A percentile compares a stretch with the other conserved stretches of the same genome.
Evolutionary conservation across 1,140 invertebrate species (phyloP).

Genomic region (Drosophila sproati): DNA sequence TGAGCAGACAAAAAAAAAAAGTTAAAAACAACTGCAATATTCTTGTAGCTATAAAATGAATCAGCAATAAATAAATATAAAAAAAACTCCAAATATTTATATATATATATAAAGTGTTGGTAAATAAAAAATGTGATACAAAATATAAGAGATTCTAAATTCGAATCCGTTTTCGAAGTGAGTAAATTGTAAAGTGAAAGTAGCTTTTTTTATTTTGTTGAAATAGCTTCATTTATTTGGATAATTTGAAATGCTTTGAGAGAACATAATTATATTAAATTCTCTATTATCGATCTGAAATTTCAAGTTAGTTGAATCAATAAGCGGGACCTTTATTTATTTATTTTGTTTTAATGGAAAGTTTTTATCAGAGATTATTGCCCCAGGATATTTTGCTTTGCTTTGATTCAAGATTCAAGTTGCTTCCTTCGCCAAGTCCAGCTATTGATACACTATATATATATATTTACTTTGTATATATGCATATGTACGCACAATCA

Average conservation of each 20-base stretch:
- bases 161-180: background rate
- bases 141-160: too few species aligned
- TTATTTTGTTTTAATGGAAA: too few species aligned
- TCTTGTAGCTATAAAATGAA: constrained; percentile 3
- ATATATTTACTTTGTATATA: too few species aligned
- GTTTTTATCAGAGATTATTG: too few species aligned
- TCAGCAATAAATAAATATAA: constrained; percentile 2
- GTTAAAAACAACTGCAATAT: constrained; percentile 6
- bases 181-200: background rate
- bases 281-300: too few species aligned
- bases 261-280: too few species aligned
- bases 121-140: background rate
- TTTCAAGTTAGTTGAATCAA: too few species aligned
- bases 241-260: too few species aligned
- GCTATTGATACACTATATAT: background rate
- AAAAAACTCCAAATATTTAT: constrained; percentile 3
- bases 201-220: background rate
- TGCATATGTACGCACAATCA: background rate
- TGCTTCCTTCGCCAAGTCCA: background rate
- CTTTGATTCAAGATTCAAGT: too few species aligned
- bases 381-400: too few species aligned
- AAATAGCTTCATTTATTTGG: too few species aligned
- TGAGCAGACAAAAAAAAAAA: constrained; percentile 20
- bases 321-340: too few species aligned
- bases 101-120: background rate